A percentile compares a stretch with the other conserved stretches of the same genome.
phyloP scores from a whole-genome alignment of 1,140 invertebrate species.

The Cotesia glomerata region DNA sequence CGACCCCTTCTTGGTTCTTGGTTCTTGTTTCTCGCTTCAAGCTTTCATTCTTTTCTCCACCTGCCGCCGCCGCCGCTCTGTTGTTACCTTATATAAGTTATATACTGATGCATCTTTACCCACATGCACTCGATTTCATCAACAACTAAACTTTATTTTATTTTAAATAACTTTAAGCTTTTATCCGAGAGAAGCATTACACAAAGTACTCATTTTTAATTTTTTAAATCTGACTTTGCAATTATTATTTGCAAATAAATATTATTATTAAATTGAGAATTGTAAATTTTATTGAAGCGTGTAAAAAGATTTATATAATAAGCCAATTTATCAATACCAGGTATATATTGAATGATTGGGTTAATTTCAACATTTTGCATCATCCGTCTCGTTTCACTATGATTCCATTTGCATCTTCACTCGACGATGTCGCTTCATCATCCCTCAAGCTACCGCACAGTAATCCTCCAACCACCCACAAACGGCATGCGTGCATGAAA shows the following conservation, averaged over 20 bases:
- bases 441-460: neutral
- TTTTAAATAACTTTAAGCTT: too few species aligned
- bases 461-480: neutral
- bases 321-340: constrained; percentile 12
- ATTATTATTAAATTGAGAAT: too few species aligned
- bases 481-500: neutral
- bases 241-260: too few species aligned
- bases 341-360: constrained; percentile 55
- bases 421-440: constrained; percentile 8
- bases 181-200: too few species aligned
- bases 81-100: neutral
- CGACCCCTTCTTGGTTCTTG: constrained; percentile 23
- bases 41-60: constrained; percentile 34
- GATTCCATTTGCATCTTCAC: constrained; percentile 19
- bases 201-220: too few species aligned
- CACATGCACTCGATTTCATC: too few species aligned
- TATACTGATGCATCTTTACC: too few species aligned
- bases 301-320: neutral
- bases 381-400: constrained; percentile 38
- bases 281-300: neutral
- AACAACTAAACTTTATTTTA: too few species aligned
- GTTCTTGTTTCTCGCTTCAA: constrained; percentile 27
- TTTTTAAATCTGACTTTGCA: too few species aligned
- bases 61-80: constrained; percentile 21
- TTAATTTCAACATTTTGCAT: constrained; percentile 61